These are phyloP conservation scores for Fragum fragum DNA, from an alignment of 2,888 invertebrate species.

Conservation along the genomic window DNA sequence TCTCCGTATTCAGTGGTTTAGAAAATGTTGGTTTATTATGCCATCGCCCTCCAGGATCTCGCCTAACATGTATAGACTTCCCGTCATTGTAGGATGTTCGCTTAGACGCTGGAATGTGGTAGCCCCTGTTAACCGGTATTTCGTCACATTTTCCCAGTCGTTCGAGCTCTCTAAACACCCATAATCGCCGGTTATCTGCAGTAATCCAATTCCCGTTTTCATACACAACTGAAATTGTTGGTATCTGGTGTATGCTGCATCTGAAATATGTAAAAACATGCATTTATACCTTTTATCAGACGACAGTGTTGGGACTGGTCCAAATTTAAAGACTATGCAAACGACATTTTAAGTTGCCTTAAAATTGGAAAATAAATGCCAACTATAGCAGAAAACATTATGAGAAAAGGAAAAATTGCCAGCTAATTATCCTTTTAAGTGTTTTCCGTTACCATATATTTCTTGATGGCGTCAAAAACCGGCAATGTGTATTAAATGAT, in stretches of 20 bases:
- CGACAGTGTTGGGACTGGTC: too few relatives aligned
- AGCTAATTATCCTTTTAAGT: too few relatives aligned
- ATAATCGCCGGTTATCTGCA: slow-evolving; percentile 36
- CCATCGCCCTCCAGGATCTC: slow-evolving; percentile 35
- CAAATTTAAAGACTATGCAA: too few relatives aligned
- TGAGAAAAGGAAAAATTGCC: too few relatives aligned
- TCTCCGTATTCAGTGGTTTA: not conserved
- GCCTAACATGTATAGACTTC: not conserved
- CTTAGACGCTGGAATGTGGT: slow-evolving; percentile 11
- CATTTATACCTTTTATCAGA: too few relatives aligned
- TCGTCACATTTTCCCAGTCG: slow-evolving; percentile 29
- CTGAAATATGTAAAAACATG: too few relatives aligned
- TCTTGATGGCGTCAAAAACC: too few relatives aligned
- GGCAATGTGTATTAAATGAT: too few relatives aligned
- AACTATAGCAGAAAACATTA: too few relatives aligned
- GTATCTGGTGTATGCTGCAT: slow-evolving; percentile 26
- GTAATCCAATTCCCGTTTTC: slow-evolving; percentile 30
- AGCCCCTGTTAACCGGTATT: not conserved
- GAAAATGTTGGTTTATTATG: not conserved
- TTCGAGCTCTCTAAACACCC: slow-evolving; percentile 40
- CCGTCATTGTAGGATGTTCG: slow-evolving; percentile 26
- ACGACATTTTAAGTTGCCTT: too few relatives aligned
- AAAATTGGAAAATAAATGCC: too few relatives aligned
- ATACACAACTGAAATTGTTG: slow-evolving; percentile 16
- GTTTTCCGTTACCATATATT: too few relatives aligned